Conservation (phyloP, 2,113 vertebrate species). For the Apodemus speciosus region DNA sequence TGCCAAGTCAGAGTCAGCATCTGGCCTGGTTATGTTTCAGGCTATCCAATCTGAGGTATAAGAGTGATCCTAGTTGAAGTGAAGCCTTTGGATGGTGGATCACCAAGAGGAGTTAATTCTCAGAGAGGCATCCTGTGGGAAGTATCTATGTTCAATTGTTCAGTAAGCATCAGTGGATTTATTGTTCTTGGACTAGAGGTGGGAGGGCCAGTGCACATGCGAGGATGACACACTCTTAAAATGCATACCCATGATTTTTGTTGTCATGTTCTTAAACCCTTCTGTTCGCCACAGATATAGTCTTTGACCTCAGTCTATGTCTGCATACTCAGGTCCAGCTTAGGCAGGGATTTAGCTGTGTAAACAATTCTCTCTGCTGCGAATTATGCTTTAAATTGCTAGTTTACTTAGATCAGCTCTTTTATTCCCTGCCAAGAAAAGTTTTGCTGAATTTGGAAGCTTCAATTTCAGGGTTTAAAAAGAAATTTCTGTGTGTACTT, state of each 20-base stretch:
- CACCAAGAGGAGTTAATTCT: conserved; percentile 43
- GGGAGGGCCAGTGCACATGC: background rate
- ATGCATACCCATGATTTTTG: background rate
- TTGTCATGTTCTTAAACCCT: conserved; percentile 42
- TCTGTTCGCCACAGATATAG: conserved; percentile 41
- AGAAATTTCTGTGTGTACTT: background rate
- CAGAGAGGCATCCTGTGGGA: conserved; percentile 44
- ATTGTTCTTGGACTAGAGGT: conserved; percentile 60
- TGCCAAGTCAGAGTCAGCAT: conserved; percentile 25
- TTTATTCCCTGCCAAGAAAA: conserved; percentile 14
- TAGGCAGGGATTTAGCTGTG: conserved; percentile 24
- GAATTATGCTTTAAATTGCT: conserved; percentile 44
- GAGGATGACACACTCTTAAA: background rate
- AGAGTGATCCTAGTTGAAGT: conserved; percentile 38
- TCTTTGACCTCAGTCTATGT: conserved; percentile 22
- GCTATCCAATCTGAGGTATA: background rate
- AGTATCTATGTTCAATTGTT: conserved; percentile 55
- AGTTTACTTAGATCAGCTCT: background rate
- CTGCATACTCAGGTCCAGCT: conserved; percentile 26
- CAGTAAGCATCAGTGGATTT: conserved; percentile 53
- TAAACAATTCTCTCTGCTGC: conserved; percentile 30
- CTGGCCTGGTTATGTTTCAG: conserved; percentile 24
- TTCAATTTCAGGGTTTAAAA: conserved; percentile 50
- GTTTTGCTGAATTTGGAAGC: conserved; percentile 46
- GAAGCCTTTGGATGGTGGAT: conserved; percentile 16